These are phyloP conservation scores for Drosophila athabasca DNA, from an alignment of 1,140 invertebrate species.

Conservation along the genomic window DNA sequence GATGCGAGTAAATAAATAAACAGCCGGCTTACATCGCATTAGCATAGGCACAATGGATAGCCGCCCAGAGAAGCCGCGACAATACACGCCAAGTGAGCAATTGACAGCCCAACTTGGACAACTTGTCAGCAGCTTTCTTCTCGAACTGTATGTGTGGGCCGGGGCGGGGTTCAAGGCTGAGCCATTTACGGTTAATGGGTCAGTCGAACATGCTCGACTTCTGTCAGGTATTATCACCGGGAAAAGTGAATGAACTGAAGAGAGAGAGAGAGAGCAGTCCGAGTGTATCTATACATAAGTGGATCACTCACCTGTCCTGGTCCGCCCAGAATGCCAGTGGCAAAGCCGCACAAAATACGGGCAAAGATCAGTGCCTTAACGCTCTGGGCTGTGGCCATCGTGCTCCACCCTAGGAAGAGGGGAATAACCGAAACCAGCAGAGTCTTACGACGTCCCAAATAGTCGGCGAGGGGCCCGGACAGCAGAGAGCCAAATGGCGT, in stretches of 20 bases:
- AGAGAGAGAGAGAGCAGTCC: too few relatives aligned
- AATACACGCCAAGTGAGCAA: constrained; percentile 67
- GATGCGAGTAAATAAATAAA: constrained; percentile 55
- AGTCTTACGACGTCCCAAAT: constrained; percentile 86
- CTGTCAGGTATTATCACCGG: constrained; percentile 6
- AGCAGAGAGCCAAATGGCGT: constrained; percentile 87
- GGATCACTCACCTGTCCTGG: constrained; percentile 86
- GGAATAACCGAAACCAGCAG: constrained; percentile 86
- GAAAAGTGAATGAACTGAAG: constrained; percentile 35
- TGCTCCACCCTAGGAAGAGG: constrained; percentile 86
- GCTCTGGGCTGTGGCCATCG: constrained; percentile 86
- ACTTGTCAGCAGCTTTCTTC: constrained; percentile 12
- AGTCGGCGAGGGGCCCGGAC: constrained; percentile 87
- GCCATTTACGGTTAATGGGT: constrained; percentile 66
- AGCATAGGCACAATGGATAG: constrained; percentile 55
- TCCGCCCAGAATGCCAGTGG: constrained; percentile 88
- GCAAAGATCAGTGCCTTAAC: constrained; percentile 87
- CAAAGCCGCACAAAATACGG: constrained; percentile 87
- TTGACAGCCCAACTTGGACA: constrained; percentile 50
- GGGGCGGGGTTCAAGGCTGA: constrained; percentile 33
- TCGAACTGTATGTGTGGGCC: too few relatives aligned
- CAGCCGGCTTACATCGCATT: constrained; percentile 41
- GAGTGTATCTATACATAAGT: too few relatives aligned
- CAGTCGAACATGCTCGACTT: constrained; percentile 39
- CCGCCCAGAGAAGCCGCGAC: constrained; percentile 41